Base-by-base conservation (phyloP, 2,113 vertebrate species). In the Thunnus maccoyii region DNA sequence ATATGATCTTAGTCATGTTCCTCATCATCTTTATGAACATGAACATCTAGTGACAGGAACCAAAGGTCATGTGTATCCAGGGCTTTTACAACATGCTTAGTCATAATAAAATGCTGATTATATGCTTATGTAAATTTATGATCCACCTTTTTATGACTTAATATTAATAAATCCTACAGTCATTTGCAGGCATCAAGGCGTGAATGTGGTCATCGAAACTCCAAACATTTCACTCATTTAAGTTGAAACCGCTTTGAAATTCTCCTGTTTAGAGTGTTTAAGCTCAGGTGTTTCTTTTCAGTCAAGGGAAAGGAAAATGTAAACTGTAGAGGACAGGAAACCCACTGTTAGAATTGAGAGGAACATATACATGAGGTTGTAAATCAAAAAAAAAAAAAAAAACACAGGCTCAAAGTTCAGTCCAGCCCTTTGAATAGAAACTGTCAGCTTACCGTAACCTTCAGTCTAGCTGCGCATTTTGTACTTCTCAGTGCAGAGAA, bases 401-500 rank as follows among this genome's bases (percentile, higher is more conserved):
- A 36, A 6, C 9, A 20, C 8, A 0, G 0, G 22, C 11, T 65
- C 80, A 78, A 81, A 77, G 77, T 84, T 60, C 20, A 76, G 11
- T 57, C 51, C 51, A 41, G 44, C 30, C 44, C 41, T 13, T 6
- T 10, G 4, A 32, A 41, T 2, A 58, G 10, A 58, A 25, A 20
- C 32, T 3, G 36, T 47, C 48, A 55, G 1, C 3, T 68, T 80
- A 66, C 71, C 48, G 16, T 74, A 84, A n/a, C 11, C 10, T 10
- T 1, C 2, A 9, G 48, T 17, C 36, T 41, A 41, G 8, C 9
- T 41, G 36, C 36, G 36, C 36, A 41, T 41, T 41, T 8, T 41
- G 36, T 41, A 7, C 1, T 41, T 41, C 36, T 2, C 36, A 41
- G 36, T 41, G 6, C 36, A 41, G 36, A 41, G 36, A 41, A 41